Percentiles rank a stretch among this genome's conserved stretches.
Evolutionary conservation across 2,797 vertebrate species (phyloP).

Genomic region (Scarus forsteni): DNA sequence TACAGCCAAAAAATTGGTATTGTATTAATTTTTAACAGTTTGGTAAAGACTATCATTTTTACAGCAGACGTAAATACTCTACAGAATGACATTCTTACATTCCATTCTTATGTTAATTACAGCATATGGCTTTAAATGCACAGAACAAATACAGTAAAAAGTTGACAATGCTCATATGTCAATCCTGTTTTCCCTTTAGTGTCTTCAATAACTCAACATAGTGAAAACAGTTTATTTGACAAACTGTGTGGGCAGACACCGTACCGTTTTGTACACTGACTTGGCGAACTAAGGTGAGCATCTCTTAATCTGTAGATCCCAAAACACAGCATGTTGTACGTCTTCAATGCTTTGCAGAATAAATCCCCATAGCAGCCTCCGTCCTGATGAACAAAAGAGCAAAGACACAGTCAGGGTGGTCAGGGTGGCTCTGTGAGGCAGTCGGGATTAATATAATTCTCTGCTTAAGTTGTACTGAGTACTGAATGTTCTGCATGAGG

Average conservation of each 20-base stretch:
- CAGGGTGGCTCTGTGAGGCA: not conserved
- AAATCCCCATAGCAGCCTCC: slow-evolving; percentile 99
- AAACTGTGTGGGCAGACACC: no score
- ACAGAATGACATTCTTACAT: no score
- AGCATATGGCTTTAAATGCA: not conserved
- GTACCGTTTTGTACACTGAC: slow-evolving; percentile 96
- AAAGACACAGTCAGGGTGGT: slow-evolving; percentile 29
- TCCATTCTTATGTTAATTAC: no score
- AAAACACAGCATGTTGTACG: slow-evolving; percentile 99
- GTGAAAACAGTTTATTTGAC: not conserved
- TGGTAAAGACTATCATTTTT: no score
- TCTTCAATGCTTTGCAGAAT: slow-evolving; percentile 99
- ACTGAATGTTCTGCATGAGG: slow-evolving; percentile 20
- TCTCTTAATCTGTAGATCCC: slow-evolving; percentile 99
- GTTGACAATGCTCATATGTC: not conserved
- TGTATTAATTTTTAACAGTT: no score
- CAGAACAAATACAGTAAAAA: not conserved
- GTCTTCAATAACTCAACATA: not conserved
- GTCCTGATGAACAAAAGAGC: slow-evolving; percentile 84
- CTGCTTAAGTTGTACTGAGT: slow-evolving; percentile 14
- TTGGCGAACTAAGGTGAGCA: slow-evolving; percentile 90
- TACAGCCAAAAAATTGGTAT: no score
- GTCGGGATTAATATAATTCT: slow-evolving; percentile 3
- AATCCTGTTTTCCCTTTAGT: not conserved
- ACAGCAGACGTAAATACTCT: no score